Evolutionary conservation across 2,888 invertebrate genomes (phyloP), one percentile per base, ranked within the genome.

Genomic region (Andrena flavipes): DNA sequence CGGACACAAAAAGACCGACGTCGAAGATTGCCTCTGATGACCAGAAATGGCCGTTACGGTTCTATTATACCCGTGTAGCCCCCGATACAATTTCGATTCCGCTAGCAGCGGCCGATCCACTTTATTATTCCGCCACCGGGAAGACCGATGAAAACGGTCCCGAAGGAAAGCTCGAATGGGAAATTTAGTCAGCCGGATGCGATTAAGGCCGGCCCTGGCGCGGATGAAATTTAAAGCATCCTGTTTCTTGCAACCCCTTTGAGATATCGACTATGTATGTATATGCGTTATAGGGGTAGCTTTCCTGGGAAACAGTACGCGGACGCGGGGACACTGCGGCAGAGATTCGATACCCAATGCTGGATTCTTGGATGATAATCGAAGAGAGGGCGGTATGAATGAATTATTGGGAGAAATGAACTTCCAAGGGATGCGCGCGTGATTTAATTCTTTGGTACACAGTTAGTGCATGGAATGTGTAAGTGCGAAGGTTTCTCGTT

Each of bases 141-240:
- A 72, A 76, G 63, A 72, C 69, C 80, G 82, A 72, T 71, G 74
- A 69, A 82, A 84, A 84, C 78, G 87, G 69, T 85, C 87, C 87
- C 85, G 59, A 33, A 75, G 76, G 84, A 75, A 62, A 68, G 49
- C 60, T 49, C 63, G 79, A 88, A 88, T 88, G 88, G 87, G 87
- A 88, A 88, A 88, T 88, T 88, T 88, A 88, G 85, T 88, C 88
- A 78, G 79, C 54, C 69, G 83, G 64, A 81, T 78, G 82, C 85
- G 88, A 88, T 87, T 88, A 87, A 88, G 85, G 85, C 80, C 82
- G 82, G 68, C 63, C 30, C 69, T 42, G 72, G 81, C 23, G 81
- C 82, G 65, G 84, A 88, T 88, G 88, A 85, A 87, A 87, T 87
- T 87, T 84, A 84, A 86, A 88, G 80, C 72, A 67, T 82, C 69